Evolutionary conservation across 2,113 vertebrate genomes (phyloP), one percentile per base, ranked within the genome.

Genomic region (Ia io): DNA sequence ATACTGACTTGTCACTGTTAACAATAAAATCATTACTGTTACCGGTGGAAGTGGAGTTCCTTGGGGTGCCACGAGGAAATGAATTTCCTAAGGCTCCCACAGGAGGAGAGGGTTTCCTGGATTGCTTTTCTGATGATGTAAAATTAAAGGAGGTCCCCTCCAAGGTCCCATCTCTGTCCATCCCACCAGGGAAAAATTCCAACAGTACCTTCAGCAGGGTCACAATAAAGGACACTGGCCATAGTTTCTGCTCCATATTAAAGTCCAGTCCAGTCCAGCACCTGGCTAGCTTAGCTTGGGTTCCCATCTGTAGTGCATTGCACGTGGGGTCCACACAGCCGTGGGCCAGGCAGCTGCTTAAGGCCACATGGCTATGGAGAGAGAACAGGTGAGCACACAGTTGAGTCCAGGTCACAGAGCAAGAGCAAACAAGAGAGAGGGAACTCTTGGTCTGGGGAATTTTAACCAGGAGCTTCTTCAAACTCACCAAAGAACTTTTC

Each of bases 1-100:
- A 91, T 69, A 69, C 44, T 53, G 92, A 84, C 70, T 93, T 92
- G 82, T 94, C 94, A 53, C 44, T 85, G 94, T 92, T 95, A 95
- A 95, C 59, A 84, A 67, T 85, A 49, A 96, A 80, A 83, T 93
- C 88, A 92, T 97, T 94, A 89, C 13, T 65, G 61, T 65, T 65
- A 65, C 5, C 30, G 5, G 30, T 65, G 5, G 11, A 32, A 65
- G 12, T 65, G 30, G 25, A 16, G 30, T 32, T 32, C 61, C 61
- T 65, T 65, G 25, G 12, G 30, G 61, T 32, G 61, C 61, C 32
- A 5, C 13, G 5, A 65, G 61, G 28, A 65, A 65, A 65, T 65
- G 61, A 65, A 65, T 65, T 65, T 65, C 30, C 61, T 65, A 32
- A 32, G 61, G 61, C 12, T 16, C 28, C 30, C 28, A 32, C 12